phyloP scores from a whole-genome alignment of 2,888 invertebrate species.

The Mesorhabditis spiculigera region DNA sequence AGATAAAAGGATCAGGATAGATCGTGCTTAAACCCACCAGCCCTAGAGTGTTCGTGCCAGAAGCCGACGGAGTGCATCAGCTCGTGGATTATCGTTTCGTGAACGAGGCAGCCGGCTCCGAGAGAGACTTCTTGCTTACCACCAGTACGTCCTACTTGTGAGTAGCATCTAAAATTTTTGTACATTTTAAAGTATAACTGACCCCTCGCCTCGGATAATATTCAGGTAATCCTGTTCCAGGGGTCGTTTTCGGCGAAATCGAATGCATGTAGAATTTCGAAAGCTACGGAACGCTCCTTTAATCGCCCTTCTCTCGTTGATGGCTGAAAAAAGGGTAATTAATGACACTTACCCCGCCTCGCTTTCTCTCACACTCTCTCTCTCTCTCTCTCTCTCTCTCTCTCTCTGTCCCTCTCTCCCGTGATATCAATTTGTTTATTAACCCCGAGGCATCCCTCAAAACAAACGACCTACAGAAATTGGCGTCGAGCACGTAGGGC shows the following conservation, averaged over 20 bases:
- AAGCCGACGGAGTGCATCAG: constrained; percentile 53
- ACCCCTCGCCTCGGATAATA: constrained; percentile 56
- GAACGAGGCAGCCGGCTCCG: constrained; percentile 54
- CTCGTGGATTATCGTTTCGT: constrained; percentile 58
- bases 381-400: neutral
- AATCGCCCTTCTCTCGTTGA: constrained; percentile 44
- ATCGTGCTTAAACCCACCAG: constrained; percentile 28
- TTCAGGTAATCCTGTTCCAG: constrained; percentile 58
- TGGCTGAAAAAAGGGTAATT: too few species aligned
- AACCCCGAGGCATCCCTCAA: neutral
- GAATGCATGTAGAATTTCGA: constrained; percentile 58
- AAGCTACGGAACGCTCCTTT: constrained; percentile 53
- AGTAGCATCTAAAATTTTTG: constrained; percentile 48
- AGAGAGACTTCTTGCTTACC: constrained; percentile 55
- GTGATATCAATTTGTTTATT: neutral
- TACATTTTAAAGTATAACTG: neutral
- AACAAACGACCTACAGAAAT: constrained; percentile 49
- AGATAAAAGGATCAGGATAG: too few species aligned
- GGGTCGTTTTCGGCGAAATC: constrained; percentile 52
- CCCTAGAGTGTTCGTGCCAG: constrained; percentile 57
- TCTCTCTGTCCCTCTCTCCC: neutral
- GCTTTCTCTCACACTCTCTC: too few species aligned
- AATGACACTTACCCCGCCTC: too few species aligned
- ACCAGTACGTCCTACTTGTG: constrained; percentile 56
- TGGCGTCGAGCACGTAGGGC: constrained; percentile 53